Evolutionary conservation across 2,888 invertebrate species (phyloP).

Genomic region (Drosophila paracracens): DNA sequence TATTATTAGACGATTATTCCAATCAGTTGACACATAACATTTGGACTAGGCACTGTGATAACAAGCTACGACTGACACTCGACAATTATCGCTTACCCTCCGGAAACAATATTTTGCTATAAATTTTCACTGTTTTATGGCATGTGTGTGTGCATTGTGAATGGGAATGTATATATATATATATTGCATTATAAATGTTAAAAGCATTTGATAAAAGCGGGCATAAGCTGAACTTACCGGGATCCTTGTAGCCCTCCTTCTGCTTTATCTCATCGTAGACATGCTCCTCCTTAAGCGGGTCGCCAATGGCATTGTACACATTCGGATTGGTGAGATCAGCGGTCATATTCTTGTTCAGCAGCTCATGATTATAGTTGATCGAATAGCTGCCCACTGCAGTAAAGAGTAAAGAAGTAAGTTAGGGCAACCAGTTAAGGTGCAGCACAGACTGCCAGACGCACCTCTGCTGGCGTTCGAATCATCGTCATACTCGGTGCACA

Average conservation of each 20-base stretch:
- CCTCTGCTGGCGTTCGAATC: constrained; percentile 86
- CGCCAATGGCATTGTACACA: constrained; percentile 92
- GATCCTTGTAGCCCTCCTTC: constrained; percentile 88
- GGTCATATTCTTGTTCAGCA: constrained; percentile 91
- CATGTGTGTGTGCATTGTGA: constrained; percentile 33
- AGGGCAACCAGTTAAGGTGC: too few species aligned
- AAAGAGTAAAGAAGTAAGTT: constrained; percentile 25
- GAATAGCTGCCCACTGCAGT: constrained; percentile 86
- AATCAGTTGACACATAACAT: constrained; percentile 18
- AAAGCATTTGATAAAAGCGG: background rate
- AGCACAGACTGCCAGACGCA: constrained; percentile 43
- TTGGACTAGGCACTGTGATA: constrained; percentile 27
- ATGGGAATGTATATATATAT: constrained; percentile 34
- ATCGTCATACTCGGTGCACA: constrained; percentile 81
- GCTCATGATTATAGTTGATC: constrained; percentile 88
- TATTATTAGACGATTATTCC: background rate
- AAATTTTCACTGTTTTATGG: constrained; percentile 80
- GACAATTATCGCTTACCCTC: constrained; percentile 80
- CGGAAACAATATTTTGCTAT: constrained; percentile 83
- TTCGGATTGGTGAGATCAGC: constrained; percentile 94
- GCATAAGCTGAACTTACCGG: constrained; percentile 85
- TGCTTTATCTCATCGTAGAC: constrained; percentile 96
- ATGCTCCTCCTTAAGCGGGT: constrained; percentile 91
- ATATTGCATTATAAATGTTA: constrained; percentile 12
- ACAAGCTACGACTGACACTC: constrained; percentile 37